A percentile compares a stretch with the other conserved stretches of the same genome.
These are phyloP conservation scores for Lycia hirtaria DNA, from an alignment of 2,888 invertebrate species.

Conservation along the genomic window DNA sequence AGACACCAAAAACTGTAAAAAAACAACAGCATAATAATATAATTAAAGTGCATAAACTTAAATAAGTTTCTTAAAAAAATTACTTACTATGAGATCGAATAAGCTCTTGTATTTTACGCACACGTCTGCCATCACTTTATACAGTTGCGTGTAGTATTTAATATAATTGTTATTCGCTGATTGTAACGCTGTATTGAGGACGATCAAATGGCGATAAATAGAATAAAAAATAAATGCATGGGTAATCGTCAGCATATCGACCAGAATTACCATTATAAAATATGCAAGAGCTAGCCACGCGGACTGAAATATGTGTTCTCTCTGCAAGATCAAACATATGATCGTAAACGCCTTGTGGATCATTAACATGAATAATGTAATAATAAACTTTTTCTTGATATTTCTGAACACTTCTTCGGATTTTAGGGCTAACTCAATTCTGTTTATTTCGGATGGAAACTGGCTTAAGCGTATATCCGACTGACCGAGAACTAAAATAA, in stretches of 20 bases:
- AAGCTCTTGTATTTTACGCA: neutral
- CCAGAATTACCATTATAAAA: neutral
- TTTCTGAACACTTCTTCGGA: neutral
- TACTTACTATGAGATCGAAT: slow-evolving; percentile 1
- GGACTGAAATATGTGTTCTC: neutral
- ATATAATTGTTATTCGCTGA: neutral
- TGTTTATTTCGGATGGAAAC: neutral
- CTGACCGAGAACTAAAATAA: neutral
- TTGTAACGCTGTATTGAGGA: neutral
- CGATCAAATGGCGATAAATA: neutral
- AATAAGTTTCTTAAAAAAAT: too few relatives aligned
- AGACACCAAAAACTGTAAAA: neutral
- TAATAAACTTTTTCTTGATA: neutral
- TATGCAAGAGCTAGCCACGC: neutral
- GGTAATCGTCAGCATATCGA: neutral
- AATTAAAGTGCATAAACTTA: too few relatives aligned
- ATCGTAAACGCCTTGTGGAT: neutral
- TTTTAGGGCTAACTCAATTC: neutral
- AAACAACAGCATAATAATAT: too few relatives aligned
- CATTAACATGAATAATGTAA: neutral
- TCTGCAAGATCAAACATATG: neutral
- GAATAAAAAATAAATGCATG: neutral
- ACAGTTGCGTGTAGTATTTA: neutral
- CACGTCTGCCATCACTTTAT: neutral
- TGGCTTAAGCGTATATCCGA: neutral